Conservation (phyloP, 2,888 invertebrate genomes). For the Limenitis arthemis region DNA sequence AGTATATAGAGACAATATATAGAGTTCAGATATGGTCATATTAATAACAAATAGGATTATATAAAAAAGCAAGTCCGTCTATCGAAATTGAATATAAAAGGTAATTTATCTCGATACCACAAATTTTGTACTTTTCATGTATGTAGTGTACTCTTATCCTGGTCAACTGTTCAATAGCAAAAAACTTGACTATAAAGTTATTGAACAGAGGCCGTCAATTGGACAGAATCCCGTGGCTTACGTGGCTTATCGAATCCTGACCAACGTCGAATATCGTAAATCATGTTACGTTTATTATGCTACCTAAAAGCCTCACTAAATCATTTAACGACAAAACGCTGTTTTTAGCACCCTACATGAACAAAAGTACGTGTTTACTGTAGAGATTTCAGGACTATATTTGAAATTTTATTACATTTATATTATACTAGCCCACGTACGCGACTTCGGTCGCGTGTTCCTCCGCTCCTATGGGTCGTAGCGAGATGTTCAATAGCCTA, state of each 20-base stretch:
- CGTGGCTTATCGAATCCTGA: conserved; percentile 33
- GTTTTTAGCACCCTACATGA: conserved; percentile 4
- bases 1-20: background rate
- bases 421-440: too few species aligned
- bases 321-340: conserved; percentile 26
- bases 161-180: background rate
- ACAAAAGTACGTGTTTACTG: background rate
- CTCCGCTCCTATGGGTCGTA: too few species aligned
- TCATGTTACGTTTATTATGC: conserved; percentile 36
- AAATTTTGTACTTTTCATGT: background rate
- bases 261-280: conserved; percentile 31
- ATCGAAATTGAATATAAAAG: too few species aligned
- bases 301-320: conserved; percentile 31
- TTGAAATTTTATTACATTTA: too few species aligned
- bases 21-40: background rate
- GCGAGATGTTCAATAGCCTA: too few species aligned
- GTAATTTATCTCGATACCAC: too few species aligned
- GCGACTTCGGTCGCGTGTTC: too few species aligned
- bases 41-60: too few species aligned
- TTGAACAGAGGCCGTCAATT: conserved; percentile 22
- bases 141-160: background rate
- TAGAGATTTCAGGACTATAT: too few species aligned
- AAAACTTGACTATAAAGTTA: conserved; percentile 1
- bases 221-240: conserved; percentile 11
- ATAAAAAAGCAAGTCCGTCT: too few species aligned